Percentiles rank a stretch among this genome's conserved stretches.
These are phyloP conservation scores for Syritta pipiens DNA, from an alignment of 2,888 invertebrate species.

Conservation along the genomic window DNA sequence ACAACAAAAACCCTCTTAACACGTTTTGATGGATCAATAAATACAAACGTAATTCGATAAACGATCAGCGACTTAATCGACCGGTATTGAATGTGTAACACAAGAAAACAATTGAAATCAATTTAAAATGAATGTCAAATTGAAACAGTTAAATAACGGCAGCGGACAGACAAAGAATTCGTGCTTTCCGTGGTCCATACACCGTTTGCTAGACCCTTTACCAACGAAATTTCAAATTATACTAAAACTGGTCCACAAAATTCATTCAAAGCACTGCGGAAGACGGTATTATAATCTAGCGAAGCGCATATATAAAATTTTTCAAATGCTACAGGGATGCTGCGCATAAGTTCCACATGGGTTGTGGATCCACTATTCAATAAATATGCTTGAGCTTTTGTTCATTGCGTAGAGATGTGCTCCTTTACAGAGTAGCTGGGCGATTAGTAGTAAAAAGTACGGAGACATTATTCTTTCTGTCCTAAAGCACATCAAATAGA, in stretches of 20 bases:
- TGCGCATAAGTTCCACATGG: slow-evolving; percentile 58
- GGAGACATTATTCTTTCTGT: no score
- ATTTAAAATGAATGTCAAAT: slow-evolving; percentile 45
- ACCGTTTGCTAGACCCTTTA: slow-evolving; percentile 19
- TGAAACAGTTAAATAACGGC: slow-evolving; percentile 55
- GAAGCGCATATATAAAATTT: slow-evolving; percentile 44
- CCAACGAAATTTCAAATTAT: slow-evolving; percentile 47
- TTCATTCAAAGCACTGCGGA: slow-evolving; percentile 29
- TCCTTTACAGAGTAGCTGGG: no score
- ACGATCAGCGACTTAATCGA: no score
- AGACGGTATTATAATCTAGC: slow-evolving; percentile 19
- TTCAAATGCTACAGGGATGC: slow-evolving; percentile 30
- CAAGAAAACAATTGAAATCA: slow-evolving; percentile 22
- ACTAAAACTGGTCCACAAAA: slow-evolving; percentile 26
- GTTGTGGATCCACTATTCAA: slow-evolving; percentile 21
- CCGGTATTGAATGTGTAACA: neutral
- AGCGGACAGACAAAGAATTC: slow-evolving; percentile 9
- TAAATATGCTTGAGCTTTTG: neutral
- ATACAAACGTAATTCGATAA: neutral
- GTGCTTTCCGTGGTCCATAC: slow-evolving; percentile 8
- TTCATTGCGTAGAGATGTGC: neutral
- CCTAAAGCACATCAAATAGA: no score
- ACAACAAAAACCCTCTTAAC: no score
- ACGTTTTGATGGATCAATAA: slow-evolving; percentile 3
- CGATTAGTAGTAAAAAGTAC: no score